Conservation (phyloP, 2,113 vertebrate genomes). For the Misgurnus mizolepis region DNA sequence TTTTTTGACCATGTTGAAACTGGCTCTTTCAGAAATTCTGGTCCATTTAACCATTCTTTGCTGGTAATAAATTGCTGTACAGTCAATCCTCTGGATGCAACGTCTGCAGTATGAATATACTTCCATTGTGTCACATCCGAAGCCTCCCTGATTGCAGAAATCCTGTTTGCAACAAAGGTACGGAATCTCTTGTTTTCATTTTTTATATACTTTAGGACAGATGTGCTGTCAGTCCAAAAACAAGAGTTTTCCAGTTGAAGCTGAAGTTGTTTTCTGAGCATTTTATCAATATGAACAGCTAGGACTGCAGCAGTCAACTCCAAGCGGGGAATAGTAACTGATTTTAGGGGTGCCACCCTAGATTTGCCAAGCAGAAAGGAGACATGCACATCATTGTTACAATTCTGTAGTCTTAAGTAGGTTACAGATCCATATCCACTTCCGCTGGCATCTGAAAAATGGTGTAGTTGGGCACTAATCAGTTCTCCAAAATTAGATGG, state of each 20-base stretch:
- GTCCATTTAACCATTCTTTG: neutral
- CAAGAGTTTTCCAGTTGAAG: conserved; percentile 9
- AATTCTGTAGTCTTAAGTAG: neutral
- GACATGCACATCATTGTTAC: neutral
- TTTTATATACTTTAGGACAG: neutral
- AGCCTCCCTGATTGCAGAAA: neutral
- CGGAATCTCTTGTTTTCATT: neutral
- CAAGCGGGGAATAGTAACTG: conserved; percentile 13
- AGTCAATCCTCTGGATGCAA: neutral
- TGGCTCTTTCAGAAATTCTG: neutral
- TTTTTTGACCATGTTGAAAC: neutral
- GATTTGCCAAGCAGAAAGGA: conserved; percentile 28
- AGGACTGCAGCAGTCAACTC: conserved; percentile 29
- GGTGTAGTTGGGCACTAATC: neutral
- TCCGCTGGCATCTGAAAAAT: conserved; percentile 22
- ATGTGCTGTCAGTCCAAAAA: conserved; percentile 1
- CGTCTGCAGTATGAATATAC: conserved; percentile 23
- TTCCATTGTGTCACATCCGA: neutral
- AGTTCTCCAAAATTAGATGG: conserved; percentile 1
- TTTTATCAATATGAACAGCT: neutral
- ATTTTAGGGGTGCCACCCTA: conserved; percentile 29
- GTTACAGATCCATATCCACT: conserved; percentile 4
- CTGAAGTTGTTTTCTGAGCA: neutral
- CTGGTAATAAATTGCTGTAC: neutral
- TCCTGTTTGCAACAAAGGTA: neutral